phyloP scores from a whole-genome alignment of 1,140 invertebrate genomes.

The Spodoptera litura region DNA sequence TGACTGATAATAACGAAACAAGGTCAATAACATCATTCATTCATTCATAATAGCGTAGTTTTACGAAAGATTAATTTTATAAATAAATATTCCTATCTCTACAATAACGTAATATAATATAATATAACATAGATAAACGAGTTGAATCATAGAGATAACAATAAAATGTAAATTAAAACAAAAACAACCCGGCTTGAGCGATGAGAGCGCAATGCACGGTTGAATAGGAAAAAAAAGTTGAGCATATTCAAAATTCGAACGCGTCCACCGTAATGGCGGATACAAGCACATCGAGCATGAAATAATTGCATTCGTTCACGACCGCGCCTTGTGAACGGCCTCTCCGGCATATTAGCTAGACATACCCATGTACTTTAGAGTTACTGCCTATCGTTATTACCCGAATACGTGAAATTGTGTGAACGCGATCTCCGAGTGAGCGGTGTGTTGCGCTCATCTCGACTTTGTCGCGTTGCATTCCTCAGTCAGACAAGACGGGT shows the following conservation, averaged over 20 bases:
- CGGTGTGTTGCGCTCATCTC: constrained; percentile 67
- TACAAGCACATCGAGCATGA: constrained; percentile 74
- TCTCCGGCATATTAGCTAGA: constrained; percentile 64
- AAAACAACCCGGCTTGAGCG: background rate
- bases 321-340: constrained; percentile 78
- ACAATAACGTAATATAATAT: background rate
- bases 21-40: constrained; percentile 68
- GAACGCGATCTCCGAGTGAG: constrained; percentile 55
- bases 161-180: constrained; percentile 40
- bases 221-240: constrained; percentile 19
- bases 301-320: constrained; percentile 81
- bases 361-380: constrained; percentile 67
- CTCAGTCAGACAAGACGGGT: constrained; percentile 71
- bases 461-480: constrained; percentile 79
- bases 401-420: constrained; percentile 68
- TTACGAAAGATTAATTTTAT: constrained; percentile 46
- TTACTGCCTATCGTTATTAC: constrained; percentile 74
- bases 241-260: constrained; percentile 57
- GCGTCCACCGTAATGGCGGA: constrained; percentile 72
- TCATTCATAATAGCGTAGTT: constrained; percentile 63
- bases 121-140: constrained; percentile 26
- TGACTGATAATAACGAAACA: constrained; percentile 49
- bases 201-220: constrained; percentile 34
- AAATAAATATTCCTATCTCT: constrained; percentile 32
- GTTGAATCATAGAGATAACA: constrained; percentile 50